A percentile compares a stretch with the other conserved stretches of the same genome.
phyloP scores from a whole-genome alignment of 2,888 invertebrate species.

The Xanthia icteritia region DNA sequence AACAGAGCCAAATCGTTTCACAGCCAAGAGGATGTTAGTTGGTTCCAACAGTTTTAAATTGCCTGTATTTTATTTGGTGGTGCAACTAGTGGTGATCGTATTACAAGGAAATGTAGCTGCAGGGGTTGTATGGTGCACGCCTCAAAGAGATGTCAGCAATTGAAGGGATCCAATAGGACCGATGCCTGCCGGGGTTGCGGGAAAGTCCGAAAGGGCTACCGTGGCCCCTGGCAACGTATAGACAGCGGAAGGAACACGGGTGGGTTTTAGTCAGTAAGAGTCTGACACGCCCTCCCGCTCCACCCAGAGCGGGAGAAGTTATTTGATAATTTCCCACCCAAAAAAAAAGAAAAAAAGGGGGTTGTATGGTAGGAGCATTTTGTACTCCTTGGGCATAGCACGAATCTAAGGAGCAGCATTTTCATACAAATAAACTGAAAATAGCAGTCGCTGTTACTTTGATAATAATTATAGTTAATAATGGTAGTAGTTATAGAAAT shows the following conservation, averaged over 20 bases:
- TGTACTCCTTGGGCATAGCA: background rate
- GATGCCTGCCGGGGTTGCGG: too few relatives aligned
- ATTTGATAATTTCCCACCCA: too few relatives aligned
- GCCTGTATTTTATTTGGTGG: conserved; percentile 52
- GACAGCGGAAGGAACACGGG: too few relatives aligned
- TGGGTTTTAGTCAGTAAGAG: too few relatives aligned
- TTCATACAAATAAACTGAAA: too few relatives aligned
- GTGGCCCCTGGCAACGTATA: too few relatives aligned
- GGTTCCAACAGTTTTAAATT: conserved; percentile 50
- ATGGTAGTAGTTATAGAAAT: background rate
- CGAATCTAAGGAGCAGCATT: background rate
- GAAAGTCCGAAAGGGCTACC: too few relatives aligned
- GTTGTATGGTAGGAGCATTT: background rate
- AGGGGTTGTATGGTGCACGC: background rate
- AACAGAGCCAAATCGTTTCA: conserved; percentile 54
- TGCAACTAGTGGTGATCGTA: conserved; percentile 60
- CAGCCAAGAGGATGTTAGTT: conserved; percentile 33
- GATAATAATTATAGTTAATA: background rate
- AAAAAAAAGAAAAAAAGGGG: too few relatives aligned
- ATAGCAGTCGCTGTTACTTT: background rate
- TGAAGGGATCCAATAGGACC: too few relatives aligned
- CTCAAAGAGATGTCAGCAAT: too few relatives aligned
- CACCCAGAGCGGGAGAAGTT: too few relatives aligned
- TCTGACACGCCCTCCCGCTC: too few relatives aligned
- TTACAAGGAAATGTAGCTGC: conserved; percentile 30